phyloP scores from a whole-genome alignment of 2,888 invertebrate genomes.

The Megastigmus dorsalis region DNA sequence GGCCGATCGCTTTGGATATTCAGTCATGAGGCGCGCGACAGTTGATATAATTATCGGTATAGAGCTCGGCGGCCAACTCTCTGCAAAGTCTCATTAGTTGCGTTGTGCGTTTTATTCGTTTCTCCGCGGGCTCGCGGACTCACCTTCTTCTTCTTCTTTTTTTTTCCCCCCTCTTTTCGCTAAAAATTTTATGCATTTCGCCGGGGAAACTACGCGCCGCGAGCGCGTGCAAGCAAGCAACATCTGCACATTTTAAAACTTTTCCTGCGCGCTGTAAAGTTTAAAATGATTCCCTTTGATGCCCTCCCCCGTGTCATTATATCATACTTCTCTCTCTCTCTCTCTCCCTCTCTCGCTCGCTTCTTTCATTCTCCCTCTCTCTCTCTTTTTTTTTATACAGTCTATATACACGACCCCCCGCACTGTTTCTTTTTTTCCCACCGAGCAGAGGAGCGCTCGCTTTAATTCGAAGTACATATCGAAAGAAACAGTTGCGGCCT shows the following conservation, averaged over 20 bases:
- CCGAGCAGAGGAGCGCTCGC: background rate
- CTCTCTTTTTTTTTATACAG: background rate
- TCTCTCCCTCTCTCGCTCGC: background rate
- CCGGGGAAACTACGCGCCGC: background rate
- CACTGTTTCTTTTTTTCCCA: background rate
- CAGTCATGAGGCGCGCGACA: conserved; percentile 26
- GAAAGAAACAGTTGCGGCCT: conserved; percentile 4
- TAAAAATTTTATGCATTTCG: conserved; percentile 20
- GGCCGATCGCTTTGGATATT: conserved; percentile 19
- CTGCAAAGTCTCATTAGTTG: conserved; percentile 37
- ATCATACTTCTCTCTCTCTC: conserved; percentile 12
- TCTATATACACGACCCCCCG: no score
- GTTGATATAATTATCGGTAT: conserved; percentile 30
- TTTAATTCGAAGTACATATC: conserved; percentile 2
- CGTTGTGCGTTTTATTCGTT: conserved; percentile 26
- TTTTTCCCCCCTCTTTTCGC: background rate
- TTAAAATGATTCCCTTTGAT: conserved; percentile 46
- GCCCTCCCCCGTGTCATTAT: conserved; percentile 31
- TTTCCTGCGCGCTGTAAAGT: conserved; percentile 41
- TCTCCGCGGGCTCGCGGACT: background rate
- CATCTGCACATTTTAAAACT: conserved; percentile 41
- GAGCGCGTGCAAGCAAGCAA: no score
- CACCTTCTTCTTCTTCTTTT: background rate
- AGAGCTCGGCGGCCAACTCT: conserved; percentile 23
- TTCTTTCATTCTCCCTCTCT: no score